phyloP scores from a whole-genome alignment of 2,888 invertebrate genomes.

The Standfussiana lucernea region DNA sequence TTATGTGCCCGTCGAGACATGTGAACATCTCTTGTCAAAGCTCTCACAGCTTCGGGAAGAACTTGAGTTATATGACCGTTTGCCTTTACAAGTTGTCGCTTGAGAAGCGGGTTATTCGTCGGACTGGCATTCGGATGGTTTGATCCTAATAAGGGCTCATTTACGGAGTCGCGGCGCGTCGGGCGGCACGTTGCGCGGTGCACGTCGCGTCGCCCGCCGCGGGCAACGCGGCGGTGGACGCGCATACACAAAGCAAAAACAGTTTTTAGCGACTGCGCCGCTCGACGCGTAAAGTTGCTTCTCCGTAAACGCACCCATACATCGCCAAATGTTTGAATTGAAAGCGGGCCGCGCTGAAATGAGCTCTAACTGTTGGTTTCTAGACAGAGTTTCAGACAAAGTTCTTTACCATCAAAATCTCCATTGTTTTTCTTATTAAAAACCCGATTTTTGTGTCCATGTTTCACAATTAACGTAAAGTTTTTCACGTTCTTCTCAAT shows the following conservation, averaged over 20 bases:
- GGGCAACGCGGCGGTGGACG: too few species aligned
- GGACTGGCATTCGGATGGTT: not conserved
- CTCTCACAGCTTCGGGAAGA: conserved; percentile 56
- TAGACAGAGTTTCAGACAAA: not conserved
- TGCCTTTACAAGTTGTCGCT: conserved; percentile 12
- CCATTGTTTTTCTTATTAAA: not conserved
- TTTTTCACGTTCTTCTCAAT: not conserved
- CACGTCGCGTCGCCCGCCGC: too few species aligned
- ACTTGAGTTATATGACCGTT: conserved; percentile 28
- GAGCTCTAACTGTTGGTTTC: not conserved
- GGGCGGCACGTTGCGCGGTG: too few species aligned
- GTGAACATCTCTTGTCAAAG: conserved; percentile 68
- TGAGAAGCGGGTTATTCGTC: conserved; percentile 5
- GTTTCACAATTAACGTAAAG: not conserved
- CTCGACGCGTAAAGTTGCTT: too few species aligned
- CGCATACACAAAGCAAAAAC: too few species aligned
- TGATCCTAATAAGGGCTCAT: too few species aligned
- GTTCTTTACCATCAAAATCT: not conserved
- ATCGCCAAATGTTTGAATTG: too few species aligned
- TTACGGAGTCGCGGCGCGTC: too few species aligned
- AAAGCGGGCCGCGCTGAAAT: too few species aligned
- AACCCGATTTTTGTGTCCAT: not conserved
- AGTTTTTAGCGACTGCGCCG: too few species aligned
- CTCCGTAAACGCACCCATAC: too few species aligned
- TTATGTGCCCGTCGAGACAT: conserved; percentile 74